phyloP scores from a whole-genome alignment of 2,888 invertebrate species.

The Prosapia bicincta region DNA sequence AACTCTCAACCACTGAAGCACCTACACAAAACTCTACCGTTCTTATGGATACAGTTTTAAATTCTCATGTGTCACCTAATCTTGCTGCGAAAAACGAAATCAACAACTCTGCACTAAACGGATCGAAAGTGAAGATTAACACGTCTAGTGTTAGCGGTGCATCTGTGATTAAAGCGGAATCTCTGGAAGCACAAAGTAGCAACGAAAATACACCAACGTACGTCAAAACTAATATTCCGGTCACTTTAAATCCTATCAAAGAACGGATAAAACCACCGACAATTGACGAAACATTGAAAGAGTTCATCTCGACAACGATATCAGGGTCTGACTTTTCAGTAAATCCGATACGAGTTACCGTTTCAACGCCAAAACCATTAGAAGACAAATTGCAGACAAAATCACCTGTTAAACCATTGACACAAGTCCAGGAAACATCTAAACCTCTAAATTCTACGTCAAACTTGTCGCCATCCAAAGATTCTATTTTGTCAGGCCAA shows the following conservation, averaged over 20 bases:
- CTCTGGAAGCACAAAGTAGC: slow-evolving; percentile 15
- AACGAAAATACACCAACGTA: not conserved
- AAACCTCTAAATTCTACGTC: not conserved
- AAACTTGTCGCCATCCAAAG: no score
- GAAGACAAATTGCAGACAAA: not conserved
- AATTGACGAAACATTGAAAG: not conserved
- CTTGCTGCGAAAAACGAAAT: no score
- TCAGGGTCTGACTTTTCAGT: not conserved
- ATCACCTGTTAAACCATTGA: not conserved
- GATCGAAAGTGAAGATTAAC: not conserved
- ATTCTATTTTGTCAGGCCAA: no score
- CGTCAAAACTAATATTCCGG: not conserved
- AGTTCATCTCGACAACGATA: not conserved
- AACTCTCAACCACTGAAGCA: not conserved
- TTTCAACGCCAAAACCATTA: not conserved
- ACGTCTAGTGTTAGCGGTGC: not conserved
- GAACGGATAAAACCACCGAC: not conserved
- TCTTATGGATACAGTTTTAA: no score
- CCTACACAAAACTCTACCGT: not conserved
- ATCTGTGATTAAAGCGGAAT: not conserved
- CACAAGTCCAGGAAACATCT: not conserved
- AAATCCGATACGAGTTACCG: not conserved
- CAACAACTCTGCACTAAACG: no score
- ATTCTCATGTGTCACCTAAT: no score
- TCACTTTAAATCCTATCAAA: not conserved